These are phyloP conservation scores for Nemapogon koenigi DNA, from an alignment of 2,888 invertebrate species.

Conservation along the genomic window DNA sequence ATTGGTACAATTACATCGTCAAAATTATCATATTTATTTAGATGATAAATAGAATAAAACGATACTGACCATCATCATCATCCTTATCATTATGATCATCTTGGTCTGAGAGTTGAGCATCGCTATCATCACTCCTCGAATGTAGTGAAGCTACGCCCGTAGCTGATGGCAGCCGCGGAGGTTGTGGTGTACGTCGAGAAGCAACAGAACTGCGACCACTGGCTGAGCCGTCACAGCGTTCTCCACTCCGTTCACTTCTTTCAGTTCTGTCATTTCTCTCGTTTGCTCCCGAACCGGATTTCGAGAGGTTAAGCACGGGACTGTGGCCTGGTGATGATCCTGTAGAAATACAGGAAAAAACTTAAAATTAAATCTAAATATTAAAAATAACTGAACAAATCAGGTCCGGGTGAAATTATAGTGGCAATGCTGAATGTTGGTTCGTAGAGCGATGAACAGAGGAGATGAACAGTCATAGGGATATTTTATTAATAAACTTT, in stretches of 20 bases:
- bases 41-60: neutral
- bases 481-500: too few species aligned
- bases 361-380: too few species aligned
- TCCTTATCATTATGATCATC: conserved; percentile 87
- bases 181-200: conserved; percentile 68
- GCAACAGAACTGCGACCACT: conserved; percentile 65
- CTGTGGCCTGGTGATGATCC: conserved; percentile 89
- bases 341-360: too few species aligned
- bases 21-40: too few species aligned
- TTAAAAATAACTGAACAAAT: too few species aligned
- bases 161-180: conserved; percentile 56
- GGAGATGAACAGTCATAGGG: too few species aligned
- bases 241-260: conserved; percentile 66
- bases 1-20: too few species aligned
- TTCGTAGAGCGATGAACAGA: too few species aligned
- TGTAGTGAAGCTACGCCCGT: conserved; percentile 68
- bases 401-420: too few species aligned
- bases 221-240: conserved; percentile 51
- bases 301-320: conserved; percentile 90
- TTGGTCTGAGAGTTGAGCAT: conserved; percentile 86
- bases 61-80: conserved; percentile 73
- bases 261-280: conserved; percentile 62
- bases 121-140: conserved; percentile 81
- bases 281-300: conserved; percentile 79
- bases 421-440: too few species aligned